phyloP scores from a whole-genome alignment of 2,797 vertebrate genomes.

The Gallirallus australis region DNA sequence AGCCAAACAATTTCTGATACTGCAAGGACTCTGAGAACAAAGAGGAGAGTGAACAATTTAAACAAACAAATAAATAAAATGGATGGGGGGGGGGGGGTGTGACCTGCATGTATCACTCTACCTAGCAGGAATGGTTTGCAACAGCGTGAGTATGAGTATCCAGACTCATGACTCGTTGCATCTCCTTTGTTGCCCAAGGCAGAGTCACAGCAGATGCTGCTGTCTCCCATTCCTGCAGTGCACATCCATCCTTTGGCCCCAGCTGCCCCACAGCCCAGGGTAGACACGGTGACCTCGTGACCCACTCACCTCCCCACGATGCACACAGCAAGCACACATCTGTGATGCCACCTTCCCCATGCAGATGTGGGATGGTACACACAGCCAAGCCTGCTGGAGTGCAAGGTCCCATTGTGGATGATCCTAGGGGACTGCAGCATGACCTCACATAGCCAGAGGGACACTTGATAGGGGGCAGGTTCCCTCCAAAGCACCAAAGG shows the following conservation, averaged over 20 bases:
- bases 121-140: not conserved
- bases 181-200: not conserved
- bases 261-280: not conserved
- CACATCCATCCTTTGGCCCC: not conserved
- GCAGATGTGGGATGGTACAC: rapidly evolving
- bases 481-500: not conserved
- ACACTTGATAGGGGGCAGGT: not conserved
- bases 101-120: not conserved
- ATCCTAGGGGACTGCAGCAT: not conserved
- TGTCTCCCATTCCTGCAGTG: not conserved
- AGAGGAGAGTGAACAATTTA: not conserved
- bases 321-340: not conserved
- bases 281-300: rapidly evolving
- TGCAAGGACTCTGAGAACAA: not conserved
- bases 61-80: not conserved
- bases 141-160: not conserved
- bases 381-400: not conserved
- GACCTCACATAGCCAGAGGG: not conserved
- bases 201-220: not conserved
- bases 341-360: not conserved
- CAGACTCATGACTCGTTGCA: not conserved
- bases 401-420: rapidly evolving
- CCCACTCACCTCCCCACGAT: rapidly evolving
- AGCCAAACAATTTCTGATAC: not conserved
- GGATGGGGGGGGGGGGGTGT: rapidly evolving